Base-by-base conservation (phyloP, 2,888 invertebrate species). In the Chirona hameri region DNA sequence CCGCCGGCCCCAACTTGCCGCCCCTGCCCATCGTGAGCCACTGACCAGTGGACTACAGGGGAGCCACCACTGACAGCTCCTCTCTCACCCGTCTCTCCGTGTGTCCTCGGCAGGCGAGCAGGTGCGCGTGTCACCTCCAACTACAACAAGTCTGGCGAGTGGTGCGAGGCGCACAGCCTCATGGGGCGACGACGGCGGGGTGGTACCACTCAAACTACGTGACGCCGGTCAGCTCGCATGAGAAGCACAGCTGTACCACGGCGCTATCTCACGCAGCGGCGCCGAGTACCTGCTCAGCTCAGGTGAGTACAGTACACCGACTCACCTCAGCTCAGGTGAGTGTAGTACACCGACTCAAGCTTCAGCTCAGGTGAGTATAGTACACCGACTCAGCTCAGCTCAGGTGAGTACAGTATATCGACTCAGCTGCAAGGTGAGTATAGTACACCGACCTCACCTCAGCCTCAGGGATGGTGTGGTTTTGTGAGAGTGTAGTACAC, bases 141-240 rank as follows among this genome's bases (percentile, higher is more conserved):
- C 88, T 99, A 99, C 90, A 99, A 99, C 90, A 97, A 97, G 89
- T 97, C 97, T 87, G 98, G 98, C 82, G 99, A 99, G 90, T 99
- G 99, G 99, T 99, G 99, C 89, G 99, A 99, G 89, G 99, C 98
- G 21, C 96, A 98, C 88, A 95, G 97, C 80, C 91, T 93, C 83
- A 91, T n/a, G 92, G 80, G 96, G 96, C 84, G 93, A 94, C 88
- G 95, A 98, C 83, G 99, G 99, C 85, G 99, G 99, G n/a, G n/a
- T n/a, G 99, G 99, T 99, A 86, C 99, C 99, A n/a, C 83, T 95
- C 96, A 86, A 98, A 98, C 90, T 99, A 99, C 90, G 97, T 99
- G 81, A 98, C 98, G 29, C 98, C 99, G 0, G 94, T 98, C 85
- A 98, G 99, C 90, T 97, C 97, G 80, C 90, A 99, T 84, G 99